Evolutionary conservation across 2,888 invertebrate genomes (phyloP).

Genomic region (Oxycera nigricornis): DNA sequence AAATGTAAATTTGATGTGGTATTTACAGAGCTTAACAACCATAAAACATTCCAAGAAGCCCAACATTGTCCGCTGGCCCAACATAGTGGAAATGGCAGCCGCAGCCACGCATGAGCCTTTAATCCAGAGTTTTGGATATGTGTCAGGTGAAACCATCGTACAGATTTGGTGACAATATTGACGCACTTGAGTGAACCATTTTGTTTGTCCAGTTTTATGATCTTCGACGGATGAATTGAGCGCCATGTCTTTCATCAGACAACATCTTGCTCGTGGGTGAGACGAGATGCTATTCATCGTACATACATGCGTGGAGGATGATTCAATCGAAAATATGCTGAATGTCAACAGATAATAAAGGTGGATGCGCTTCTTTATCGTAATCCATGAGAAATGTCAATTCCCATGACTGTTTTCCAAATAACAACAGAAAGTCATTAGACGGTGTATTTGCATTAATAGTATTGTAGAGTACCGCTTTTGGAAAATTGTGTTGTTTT

Average conservation of each 20-base stretch:
- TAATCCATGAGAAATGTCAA: constrained; percentile 41
- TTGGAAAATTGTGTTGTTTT: neutral
- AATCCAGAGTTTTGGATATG: too few species aligned
- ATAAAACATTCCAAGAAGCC: constrained; percentile 34
- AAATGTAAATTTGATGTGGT: constrained; percentile 32
- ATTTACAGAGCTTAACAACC: constrained; percentile 28
- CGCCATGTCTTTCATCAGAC: constrained; percentile 25
- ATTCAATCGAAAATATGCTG: constrained; percentile 29
- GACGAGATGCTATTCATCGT: neutral
- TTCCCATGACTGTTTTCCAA: constrained; percentile 44
- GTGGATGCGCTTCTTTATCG: constrained; percentile 28
- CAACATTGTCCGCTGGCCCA: constrained; percentile 13
- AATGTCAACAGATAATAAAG: constrained; percentile 29
- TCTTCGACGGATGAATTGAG: constrained; percentile 35
- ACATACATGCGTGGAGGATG: neutral
- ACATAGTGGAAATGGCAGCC: neutral
- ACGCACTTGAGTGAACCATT: constrained; percentile 35
- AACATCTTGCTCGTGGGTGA: neutral
- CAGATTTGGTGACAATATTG: constrained; percentile 33
- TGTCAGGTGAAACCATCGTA: neutral
- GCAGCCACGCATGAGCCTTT: neutral
- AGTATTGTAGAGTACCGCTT: constrained; percentile 24
- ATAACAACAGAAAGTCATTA: constrained; percentile 43
- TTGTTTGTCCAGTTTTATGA: constrained; percentile 34
- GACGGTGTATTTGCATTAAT: constrained; percentile 39